A percentile compares a stretch with the other conserved stretches of the same genome.
Evolutionary conservation across 2,113 vertebrate species (phyloP).

Genomic region (Podilymbus podiceps): DNA sequence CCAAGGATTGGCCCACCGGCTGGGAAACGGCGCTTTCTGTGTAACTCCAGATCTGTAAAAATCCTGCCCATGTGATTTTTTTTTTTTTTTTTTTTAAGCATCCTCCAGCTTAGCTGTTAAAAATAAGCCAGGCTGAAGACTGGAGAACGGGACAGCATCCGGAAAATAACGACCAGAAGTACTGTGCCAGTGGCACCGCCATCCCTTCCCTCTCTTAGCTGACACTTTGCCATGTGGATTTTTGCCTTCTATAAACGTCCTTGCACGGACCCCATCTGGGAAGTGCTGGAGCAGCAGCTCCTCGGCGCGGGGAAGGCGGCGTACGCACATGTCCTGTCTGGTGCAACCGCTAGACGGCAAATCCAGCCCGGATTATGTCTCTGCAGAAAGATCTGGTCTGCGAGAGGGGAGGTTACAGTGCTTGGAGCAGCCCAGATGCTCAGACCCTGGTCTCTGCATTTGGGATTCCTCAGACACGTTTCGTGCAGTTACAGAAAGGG

Average conservation of each 20-base stretch:
- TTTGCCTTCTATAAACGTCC: fast-evolving
- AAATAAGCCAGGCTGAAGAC: neutral
- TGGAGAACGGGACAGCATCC: neutral
- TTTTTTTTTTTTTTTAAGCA: neutral
- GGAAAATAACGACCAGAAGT: neutral
- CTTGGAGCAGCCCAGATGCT: neutral
- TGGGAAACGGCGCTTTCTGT: neutral
- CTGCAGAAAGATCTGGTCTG: neutral
- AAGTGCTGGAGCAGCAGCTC: neutral
- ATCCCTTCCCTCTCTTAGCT: neutral
- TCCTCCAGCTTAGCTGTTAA: neutral
- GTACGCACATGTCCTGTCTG: neutral
- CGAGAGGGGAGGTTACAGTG: fast-evolving
- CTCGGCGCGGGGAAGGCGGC: neutral
- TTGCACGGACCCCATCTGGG: neutral
- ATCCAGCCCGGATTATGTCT: neutral
- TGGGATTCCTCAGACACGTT: neutral
- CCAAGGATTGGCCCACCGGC: neutral
- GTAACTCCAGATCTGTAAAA: neutral
- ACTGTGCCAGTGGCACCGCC: neutral
- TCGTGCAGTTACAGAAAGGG: constrained; percentile 48
- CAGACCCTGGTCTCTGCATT: neutral
- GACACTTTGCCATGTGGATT: neutral
- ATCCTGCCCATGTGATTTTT: neutral
- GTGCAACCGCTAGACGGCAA: constrained; percentile 44